These are phyloP conservation scores for Kobus ellipsiprymnus DNA, from an alignment of 2,113 vertebrate genomes.

Conservation along the genomic window DNA sequence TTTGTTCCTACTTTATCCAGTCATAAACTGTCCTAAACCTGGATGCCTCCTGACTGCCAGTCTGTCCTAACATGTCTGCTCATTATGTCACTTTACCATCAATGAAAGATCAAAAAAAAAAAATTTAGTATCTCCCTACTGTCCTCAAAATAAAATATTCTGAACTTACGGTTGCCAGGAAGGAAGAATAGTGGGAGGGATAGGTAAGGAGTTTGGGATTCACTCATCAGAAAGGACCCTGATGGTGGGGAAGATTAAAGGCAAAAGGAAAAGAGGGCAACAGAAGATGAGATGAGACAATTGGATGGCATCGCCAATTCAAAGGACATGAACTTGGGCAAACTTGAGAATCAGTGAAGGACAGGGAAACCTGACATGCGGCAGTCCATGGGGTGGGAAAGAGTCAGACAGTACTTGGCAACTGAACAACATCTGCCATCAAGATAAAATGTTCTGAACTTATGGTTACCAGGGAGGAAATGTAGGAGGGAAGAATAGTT, in stretches of 20 bases:
- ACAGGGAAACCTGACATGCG: not conserved
- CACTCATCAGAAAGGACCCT: not conserved
- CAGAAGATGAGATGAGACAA: not conserved
- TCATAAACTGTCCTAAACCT: not conserved
- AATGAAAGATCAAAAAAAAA: not conserved
- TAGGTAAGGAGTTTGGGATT: not conserved
- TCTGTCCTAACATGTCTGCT: not conserved
- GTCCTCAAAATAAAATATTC: not conserved
- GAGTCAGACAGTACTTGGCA: not conserved
- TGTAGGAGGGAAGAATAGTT: not conserved
- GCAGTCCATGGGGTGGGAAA: not conserved
- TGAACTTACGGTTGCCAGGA: not conserved
- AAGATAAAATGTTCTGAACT: not conserved
- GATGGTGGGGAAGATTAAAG: not conserved
- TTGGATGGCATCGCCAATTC: not conserved
- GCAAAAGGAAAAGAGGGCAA: not conserved
- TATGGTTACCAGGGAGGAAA: not conserved
- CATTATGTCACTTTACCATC: not conserved
- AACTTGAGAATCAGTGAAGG: not conserved
- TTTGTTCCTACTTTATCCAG: not conserved
- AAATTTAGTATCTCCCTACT: not conserved
- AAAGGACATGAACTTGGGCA: not conserved
- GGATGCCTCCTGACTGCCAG: not conserved
- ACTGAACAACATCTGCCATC: not conserved
- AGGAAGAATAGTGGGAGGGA: not conserved